Percentiles rank a stretch among this genome's conserved stretches.
Evolutionary conservation across 2,113 vertebrate genomes (phyloP).

Genomic region (Catagonus wagneri): DNA sequence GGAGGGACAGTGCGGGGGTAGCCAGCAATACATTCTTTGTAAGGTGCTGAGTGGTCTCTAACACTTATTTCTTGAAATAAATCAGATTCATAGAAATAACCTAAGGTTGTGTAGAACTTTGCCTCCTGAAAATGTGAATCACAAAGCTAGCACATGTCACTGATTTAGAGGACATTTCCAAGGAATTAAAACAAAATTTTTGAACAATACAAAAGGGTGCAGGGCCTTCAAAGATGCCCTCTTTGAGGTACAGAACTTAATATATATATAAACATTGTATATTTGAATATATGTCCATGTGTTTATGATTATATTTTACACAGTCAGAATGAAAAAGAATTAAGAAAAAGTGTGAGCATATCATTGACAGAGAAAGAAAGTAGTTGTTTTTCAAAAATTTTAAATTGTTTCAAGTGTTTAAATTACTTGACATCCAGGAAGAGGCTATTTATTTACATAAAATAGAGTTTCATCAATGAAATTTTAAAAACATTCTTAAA

Average conservation of each 20-base stretch:
- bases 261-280: background rate
- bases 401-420: background rate
- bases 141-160: background rate
- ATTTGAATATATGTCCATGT: background rate
- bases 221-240: background rate
- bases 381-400: background rate
- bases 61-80: conserved; percentile 3
- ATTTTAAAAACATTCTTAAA: background rate
- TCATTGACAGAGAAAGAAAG: conserved; percentile 3
- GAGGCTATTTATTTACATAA: background rate
- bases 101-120: background rate
- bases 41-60: background rate
- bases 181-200: background rate
- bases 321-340: background rate
- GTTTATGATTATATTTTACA: background rate
- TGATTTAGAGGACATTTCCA: conserved; percentile 5
- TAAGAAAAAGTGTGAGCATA: background rate
- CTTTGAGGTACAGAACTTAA: background rate
- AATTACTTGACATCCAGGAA: background rate
- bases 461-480: background rate
- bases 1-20: background rate
- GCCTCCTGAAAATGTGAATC: background rate
- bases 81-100: background rate
- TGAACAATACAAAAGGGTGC: background rate
- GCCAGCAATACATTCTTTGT: background rate